phyloP scores from a whole-genome alignment of 2,888 invertebrate genomes.

The Pantelozetes paolii region DNA sequence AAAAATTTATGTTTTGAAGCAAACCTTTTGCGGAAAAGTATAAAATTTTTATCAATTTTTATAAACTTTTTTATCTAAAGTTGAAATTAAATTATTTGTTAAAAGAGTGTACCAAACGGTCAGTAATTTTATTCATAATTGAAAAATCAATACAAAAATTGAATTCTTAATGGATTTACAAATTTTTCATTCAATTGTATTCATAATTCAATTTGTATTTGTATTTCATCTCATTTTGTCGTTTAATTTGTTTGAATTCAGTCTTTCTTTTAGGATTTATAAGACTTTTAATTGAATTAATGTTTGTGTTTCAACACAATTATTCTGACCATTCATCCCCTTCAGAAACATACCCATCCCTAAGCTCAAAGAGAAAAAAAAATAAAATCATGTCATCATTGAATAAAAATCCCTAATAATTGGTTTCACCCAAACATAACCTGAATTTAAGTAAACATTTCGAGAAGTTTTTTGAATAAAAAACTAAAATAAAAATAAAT shows the following conservation, averaged over 20 bases:
- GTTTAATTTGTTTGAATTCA: slow-evolving; percentile 20
- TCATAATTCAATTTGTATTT: slow-evolving; percentile 11
- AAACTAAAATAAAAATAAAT: neutral
- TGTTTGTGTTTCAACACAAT: neutral
- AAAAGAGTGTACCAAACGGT: neutral
- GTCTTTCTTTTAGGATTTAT: neutral
- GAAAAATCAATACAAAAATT: neutral
- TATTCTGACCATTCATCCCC: neutral
- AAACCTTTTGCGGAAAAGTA: too few species aligned
- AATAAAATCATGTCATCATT: too few species aligned
- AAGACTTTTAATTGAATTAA: slow-evolving; percentile 7
- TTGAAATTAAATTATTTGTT: too few species aligned
- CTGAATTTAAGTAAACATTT: neutral
- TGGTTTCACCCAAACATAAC: too few species aligned
- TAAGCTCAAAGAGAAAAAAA: too few species aligned
- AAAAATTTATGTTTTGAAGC: too few species aligned
- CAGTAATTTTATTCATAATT: neutral
- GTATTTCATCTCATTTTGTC: slow-evolving; percentile 5
- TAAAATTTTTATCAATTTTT: too few species aligned
- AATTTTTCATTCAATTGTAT: neutral
- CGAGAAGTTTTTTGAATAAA: neutral
- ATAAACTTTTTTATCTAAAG: too few species aligned
- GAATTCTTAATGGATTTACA: neutral
- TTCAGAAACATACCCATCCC: too few species aligned
- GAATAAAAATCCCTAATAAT: too few species aligned